Evolutionary conservation across 2,888 invertebrate genomes (phyloP).

Genomic region (Melinaea menophilus): DNA sequence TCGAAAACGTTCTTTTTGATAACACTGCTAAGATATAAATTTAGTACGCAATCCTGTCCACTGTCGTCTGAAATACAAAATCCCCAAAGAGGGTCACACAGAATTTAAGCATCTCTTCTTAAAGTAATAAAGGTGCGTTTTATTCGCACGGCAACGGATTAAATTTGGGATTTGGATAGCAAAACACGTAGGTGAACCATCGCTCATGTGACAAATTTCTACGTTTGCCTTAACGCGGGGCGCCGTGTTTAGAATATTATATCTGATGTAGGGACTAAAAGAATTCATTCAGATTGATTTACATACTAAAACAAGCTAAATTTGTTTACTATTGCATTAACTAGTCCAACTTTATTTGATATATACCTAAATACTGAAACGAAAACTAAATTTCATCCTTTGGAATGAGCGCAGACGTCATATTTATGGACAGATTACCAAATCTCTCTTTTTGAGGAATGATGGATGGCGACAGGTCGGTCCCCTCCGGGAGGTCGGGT

Average conservation of each 20-base stretch:
- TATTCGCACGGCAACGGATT: conserved; percentile 69
- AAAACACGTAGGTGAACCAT: conserved; percentile 77
- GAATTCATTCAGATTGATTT: conserved; percentile 69
- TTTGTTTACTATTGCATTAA: conserved; percentile 12
- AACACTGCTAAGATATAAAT: conserved; percentile 69
- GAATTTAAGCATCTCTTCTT: conserved; percentile 73
- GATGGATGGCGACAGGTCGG: conserved; percentile 57
- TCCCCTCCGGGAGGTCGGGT: conserved; percentile 50
- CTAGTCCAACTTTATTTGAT: neutral
- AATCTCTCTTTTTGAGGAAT: conserved; percentile 23
- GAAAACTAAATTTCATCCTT: neutral
- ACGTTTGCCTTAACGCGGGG: conserved; percentile 76
- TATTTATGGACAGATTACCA: neutral
- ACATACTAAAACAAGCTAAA: conserved; percentile 53
- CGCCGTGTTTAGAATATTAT: conserved; percentile 76
- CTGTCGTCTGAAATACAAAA: conserved; percentile 65
- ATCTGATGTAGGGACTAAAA: conserved; percentile 55
- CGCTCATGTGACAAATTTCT: conserved; percentile 79
- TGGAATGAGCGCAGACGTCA: neutral
- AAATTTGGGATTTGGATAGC: conserved; percentile 74
- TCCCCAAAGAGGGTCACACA: conserved; percentile 57
- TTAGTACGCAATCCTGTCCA: conserved; percentile 62
- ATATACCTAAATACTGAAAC: neutral
- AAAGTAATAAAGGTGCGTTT: conserved; percentile 77
- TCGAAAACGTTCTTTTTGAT: conserved; percentile 67